A percentile compares a stretch with the other conserved stretches of the same genome.
phyloP scores from a whole-genome alignment of 2,888 invertebrate species.

The Philopedon plagiatum region DNA sequence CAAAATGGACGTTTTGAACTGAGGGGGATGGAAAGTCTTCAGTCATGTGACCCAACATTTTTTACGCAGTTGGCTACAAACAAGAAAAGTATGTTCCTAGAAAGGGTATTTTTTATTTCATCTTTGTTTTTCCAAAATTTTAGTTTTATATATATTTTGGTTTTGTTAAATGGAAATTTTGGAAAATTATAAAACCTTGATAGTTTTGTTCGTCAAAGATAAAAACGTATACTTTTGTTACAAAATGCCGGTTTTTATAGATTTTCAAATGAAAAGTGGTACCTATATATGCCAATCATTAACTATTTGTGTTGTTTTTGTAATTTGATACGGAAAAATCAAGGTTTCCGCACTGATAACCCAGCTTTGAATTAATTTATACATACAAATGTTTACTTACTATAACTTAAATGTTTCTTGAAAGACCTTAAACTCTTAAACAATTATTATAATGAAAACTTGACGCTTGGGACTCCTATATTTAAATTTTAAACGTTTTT shows the following conservation, averaged over 20 bases:
- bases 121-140: slow-evolving; percentile 2
- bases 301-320: slow-evolving; percentile 22
- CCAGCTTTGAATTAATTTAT: not conserved
- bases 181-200: not conserved
- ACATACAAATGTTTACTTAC: no score
- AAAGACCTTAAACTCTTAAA: no score
- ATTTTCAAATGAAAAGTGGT: not conserved
- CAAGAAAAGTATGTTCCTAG: slow-evolving; percentile 67
- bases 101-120: slow-evolving; percentile 55
- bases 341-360: slow-evolving; percentile 21
- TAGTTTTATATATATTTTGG: no score
- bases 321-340: slow-evolving; percentile 13
- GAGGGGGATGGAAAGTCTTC: not conserved
- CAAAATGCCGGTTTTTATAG: not conserved
- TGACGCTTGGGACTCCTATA: no score
- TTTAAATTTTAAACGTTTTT: no score
- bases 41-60: slow-evolving; percentile 24
- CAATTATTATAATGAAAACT: no score
- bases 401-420: no score
- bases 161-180: slow-evolving; percentile 1
- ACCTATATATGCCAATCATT: not conserved
- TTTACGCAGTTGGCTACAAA: slow-evolving; percentile 57
- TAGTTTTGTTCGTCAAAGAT: not conserved
- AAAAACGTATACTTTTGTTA: not conserved
- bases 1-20: slow-evolving; percentile 14